phyloP scores from a whole-genome alignment of 2,888 invertebrate genomes.

The Meloe dianella region DNA sequence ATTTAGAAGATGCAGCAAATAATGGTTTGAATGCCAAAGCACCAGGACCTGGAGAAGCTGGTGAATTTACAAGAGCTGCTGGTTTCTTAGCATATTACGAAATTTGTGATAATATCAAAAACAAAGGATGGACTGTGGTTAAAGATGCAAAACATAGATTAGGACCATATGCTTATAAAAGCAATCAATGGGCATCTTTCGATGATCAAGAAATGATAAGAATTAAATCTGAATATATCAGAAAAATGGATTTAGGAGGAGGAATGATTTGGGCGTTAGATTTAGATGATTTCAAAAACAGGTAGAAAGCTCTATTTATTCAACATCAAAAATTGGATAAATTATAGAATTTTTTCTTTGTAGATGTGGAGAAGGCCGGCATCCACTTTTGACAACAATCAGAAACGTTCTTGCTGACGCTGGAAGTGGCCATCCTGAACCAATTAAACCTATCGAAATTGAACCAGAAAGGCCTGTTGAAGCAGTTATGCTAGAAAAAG shows the following conservation, averaged over 20 bases:
- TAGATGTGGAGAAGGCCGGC: constrained; percentile 78
- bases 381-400: constrained; percentile 81
- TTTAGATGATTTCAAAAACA: constrained; percentile 82
- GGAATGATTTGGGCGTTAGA: constrained; percentile 93
- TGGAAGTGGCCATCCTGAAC: constrained; percentile 46
- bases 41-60: constrained; percentile 78
- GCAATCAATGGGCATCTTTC: constrained; percentile 90
- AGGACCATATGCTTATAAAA: constrained; percentile 88
- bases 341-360: neutral
- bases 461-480: constrained; percentile 35
- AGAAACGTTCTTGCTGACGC: constrained; percentile 70
- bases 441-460: constrained; percentile 36
- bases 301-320: constrained; percentile 20
- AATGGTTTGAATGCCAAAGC: constrained; percentile 78
- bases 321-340: neutral
- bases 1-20: constrained; percentile 66
- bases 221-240: constrained; percentile 79
- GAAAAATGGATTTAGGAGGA: constrained; percentile 78
- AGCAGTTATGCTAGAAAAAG: constrained; percentile 32
- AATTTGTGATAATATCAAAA: constrained; percentile 83
- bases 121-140: constrained; percentile 80
- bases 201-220: constrained; percentile 83
- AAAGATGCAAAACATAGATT: constrained; percentile 78
- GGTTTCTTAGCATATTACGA: constrained; percentile 91
- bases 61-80: constrained; percentile 83